Base-by-base conservation (phyloP, 2,797 vertebrate genomes). In the Triplophysa bombifrons region DNA sequence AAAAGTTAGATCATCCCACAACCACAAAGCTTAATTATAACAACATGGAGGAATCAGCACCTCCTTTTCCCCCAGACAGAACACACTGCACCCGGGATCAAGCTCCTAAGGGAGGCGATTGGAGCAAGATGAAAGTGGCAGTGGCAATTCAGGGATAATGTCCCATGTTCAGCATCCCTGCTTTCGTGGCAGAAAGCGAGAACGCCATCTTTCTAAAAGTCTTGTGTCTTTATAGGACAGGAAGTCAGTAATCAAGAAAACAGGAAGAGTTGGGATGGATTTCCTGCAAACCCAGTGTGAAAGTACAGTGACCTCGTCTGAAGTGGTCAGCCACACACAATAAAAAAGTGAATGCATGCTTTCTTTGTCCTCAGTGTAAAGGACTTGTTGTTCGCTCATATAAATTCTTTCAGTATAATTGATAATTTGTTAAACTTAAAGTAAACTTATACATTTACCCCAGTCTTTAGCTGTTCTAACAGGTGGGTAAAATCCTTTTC, bases 1-100 rank as follows among this genome's bases (percentile, higher is more conserved):
- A 96, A 92, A 81, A 86, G 91, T 98, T 95, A 98, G 89, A 91
- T 98, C 95, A 97, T 87, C 85, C 82, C 83, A 86, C 85, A 91
- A 92, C 91, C 93, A 93, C 90, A 90, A 85, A 89, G 90, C 86
- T 94, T 94, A 95, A 93, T 95, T 91, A 91, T 94, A 96, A 95
- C 94, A 94, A 85, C 92, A 95, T 93, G 91, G 85, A 81, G 74
- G 90, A 83, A 48, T 80, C 88, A 86, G 85, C 58, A 51, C 84
- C 50, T 76, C 82, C 74, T 80, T 74, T 41, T 78, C 78, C 76
- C 75, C 61, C 53, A 41, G 80, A 68, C 60, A 76, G 72, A 14
- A 64, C 46, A 81, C 79, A 72, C 84, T 79, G 83, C 61, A 81
- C 78, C 81, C 61, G 53, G 58, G 70, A 60, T 73, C 77, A 71